Conservation (phyloP, 2,888 invertebrate genomes). For the Agrilus cyanescens region DNA sequence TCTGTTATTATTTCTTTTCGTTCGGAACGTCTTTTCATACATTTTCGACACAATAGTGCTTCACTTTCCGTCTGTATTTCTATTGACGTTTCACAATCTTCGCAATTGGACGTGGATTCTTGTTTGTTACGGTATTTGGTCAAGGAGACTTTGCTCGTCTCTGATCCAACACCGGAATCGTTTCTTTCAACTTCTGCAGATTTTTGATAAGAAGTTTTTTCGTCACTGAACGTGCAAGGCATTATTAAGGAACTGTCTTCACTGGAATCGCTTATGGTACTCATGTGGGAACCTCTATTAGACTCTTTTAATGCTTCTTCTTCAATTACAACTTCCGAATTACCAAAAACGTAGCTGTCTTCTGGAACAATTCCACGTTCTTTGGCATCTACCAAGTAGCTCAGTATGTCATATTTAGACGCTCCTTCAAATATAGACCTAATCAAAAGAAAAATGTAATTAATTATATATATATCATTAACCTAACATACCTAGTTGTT, state of each 20-base stretch:
- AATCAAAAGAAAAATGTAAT: conserved; percentile 9
- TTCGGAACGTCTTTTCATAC: conserved; percentile 77
- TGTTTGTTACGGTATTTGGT: conserved; percentile 60
- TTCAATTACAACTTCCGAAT: conserved; percentile 36
- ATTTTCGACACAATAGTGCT: conserved; percentile 76
- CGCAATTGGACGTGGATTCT: conserved; percentile 44
- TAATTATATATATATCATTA: neutral
- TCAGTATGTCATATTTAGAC: conserved; percentile 81
- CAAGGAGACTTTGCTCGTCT: conserved; percentile 77
- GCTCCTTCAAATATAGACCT: conserved; percentile 67
- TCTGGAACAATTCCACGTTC: conserved; percentile 60
- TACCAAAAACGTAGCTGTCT: conserved; percentile 54
- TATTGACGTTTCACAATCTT: conserved; percentile 75
- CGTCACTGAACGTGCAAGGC: conserved; percentile 45
- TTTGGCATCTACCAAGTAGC: conserved; percentile 79
- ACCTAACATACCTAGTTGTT: conserved; percentile 39
- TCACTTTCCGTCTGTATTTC: conserved; percentile 67
- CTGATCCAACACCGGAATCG: conserved; percentile 86
- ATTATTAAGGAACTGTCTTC: conserved; percentile 66
- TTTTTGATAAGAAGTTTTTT: conserved; percentile 44
- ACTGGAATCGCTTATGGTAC: conserved; percentile 74
- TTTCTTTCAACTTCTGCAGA: conserved; percentile 77
- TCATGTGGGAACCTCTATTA: conserved; percentile 63
- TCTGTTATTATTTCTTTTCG: conserved; percentile 90
- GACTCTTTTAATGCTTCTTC: conserved; percentile 46